Evolutionary conservation across 2,888 invertebrate species (phyloP), one percentile per base, ranked within the genome.

Genomic region (Drosophila longiperda): DNA sequence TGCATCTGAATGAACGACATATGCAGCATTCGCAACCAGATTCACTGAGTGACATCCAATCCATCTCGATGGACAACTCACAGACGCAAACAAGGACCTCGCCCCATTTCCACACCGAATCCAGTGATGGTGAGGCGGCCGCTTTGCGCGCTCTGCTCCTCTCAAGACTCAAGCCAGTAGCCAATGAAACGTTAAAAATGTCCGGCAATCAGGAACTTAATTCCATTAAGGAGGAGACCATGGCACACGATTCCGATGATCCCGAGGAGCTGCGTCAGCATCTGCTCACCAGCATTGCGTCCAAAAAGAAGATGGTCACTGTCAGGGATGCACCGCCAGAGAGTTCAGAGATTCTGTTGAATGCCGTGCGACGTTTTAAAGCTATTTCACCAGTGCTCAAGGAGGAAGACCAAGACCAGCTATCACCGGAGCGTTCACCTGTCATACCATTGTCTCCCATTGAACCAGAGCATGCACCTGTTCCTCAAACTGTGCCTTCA

Each of bases 281-380:
- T 9, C 73, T 92, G 4, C 82, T 92, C 8, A 82, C 80, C 8
- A 91, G 83, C 55, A 90, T 92, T 67, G 83, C 85, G 0, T 70
- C 81, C 15, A 91, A 82, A 55, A 75, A 78, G 15, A 72, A 79
- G n/a, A 4, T 15, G 15, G 12, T 7, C 20, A 15, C 23, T 23
- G 20, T 26, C 7, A 2, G 36, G 12, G 38, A 67, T 15, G 1
- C 2, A 3, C 2, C 26, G 9, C 26, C n/a, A 3, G 50, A 58
- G 0, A 80, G 78, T 55, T 88, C 91, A 1, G 78, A 78, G 42
- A 91, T 93, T n/a, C 80, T 93, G 0, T 93, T 93, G 66, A 91
- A 92, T 71, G 93, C 93, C 6, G 90, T 93, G 0, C 91, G 89
- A 15, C 88, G 93, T 3, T 80, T 93, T 23, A 89, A 85, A 59